These are phyloP conservation scores for Dusona sp. DNA, from an alignment of 2,888 invertebrate genomes.

Conservation along the genomic window DNA sequence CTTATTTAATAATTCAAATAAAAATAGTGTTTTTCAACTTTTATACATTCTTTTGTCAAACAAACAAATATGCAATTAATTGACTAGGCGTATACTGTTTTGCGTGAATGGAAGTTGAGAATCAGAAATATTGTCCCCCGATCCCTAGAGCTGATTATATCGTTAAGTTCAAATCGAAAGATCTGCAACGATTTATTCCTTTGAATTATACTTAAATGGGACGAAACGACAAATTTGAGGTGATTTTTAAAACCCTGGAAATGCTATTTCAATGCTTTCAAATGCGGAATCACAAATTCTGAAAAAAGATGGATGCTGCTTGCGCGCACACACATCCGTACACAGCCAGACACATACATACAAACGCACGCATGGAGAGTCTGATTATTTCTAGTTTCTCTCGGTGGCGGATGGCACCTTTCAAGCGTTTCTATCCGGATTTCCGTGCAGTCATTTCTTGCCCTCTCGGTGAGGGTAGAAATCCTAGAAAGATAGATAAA, in stretches of 20 bases:
- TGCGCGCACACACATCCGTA: background rate
- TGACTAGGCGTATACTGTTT: no score
- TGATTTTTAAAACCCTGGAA: background rate
- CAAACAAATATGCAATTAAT: background rate
- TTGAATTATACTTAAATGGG: background rate
- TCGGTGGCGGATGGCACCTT: slow-evolving; percentile 46
- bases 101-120: background rate
- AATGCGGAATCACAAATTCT: background rate
- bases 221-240: background rate
- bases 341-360: background rate
- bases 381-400: slow-evolving; percentile 39
- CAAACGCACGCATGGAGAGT: background rate
- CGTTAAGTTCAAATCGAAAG: background rate
- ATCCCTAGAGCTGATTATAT: background rate
- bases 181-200: background rate
- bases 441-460: slow-evolving; percentile 44
- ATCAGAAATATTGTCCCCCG: background rate
- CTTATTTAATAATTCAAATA: no score
- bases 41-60: background rate
- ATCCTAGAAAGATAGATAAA: slow-evolving; percentile 26
- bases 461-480: slow-evolving; percentile 17
- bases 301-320: background rate
- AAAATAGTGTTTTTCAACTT: no score
- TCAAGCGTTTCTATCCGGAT: slow-evolving; percentile 58
- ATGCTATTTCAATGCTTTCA: background rate